Conservation (phyloP, 2,797 vertebrate species). For the Euthynnus affinis region DNA sequence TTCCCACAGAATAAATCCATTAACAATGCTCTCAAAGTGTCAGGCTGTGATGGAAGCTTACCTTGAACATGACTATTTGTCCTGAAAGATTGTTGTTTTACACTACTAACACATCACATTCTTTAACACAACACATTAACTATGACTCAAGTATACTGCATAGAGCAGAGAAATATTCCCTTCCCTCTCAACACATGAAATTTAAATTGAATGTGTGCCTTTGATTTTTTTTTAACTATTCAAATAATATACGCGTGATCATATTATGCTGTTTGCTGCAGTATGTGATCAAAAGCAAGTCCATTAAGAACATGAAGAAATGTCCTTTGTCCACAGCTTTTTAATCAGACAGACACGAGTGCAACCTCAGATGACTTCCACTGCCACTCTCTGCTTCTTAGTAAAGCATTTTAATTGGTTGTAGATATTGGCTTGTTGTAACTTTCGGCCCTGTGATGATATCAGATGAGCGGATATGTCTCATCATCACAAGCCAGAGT, state of each 20-base stretch:
- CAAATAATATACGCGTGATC: conserved; percentile 17
- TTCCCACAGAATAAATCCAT: not conserved
- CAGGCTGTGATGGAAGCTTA: not conserved
- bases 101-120: not conserved
- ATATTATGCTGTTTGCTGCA: conserved; percentile 11
- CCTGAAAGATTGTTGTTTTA: not conserved
- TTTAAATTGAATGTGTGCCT: conserved; percentile 22
- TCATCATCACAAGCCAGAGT: conserved; percentile 40
- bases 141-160: not conserved
- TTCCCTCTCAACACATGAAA: not conserved
- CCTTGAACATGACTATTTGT: not conserved
- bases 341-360: conserved; percentile 8
- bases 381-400: conserved; percentile 25
- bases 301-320: conserved; percentile 4
- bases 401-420: conserved; percentile 42
- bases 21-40: not conserved
- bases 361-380: conserved; percentile 32
- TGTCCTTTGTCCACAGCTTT: conserved; percentile 20
- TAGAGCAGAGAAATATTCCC: not conserved
- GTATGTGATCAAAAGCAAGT: conserved; percentile 1
- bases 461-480: conserved; percentile 52
- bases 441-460: conserved; percentile 24
- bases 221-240: conserved; percentile 29
- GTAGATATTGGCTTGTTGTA: conserved; percentile 37
- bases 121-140: not conserved